phyloP scores from a whole-genome alignment of 2,113 vertebrate genomes.

The Sebastes fasciatus region DNA sequence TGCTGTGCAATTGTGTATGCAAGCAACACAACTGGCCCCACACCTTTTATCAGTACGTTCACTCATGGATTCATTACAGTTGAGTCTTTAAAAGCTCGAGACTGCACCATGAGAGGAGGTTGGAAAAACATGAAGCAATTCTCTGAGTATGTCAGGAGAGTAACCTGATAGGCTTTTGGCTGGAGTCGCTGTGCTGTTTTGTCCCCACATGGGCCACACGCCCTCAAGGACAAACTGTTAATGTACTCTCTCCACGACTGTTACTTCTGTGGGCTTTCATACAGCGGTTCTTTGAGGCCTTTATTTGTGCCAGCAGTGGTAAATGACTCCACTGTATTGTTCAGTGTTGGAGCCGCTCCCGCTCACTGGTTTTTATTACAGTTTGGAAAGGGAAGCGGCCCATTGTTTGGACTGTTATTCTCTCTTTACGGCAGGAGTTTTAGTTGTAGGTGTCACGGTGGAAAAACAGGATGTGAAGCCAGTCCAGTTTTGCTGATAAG shows the following conservation, averaged over 20 bases:
- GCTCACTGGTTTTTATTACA: slow-evolving; percentile 45
- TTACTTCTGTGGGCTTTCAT: not conserved
- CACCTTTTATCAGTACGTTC: not conserved
- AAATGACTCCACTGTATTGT: slow-evolving; percentile 39
- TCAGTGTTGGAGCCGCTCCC: slow-evolving; percentile 24
- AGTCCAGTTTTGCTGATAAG: slow-evolving; percentile 30
- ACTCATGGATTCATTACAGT: not conserved
- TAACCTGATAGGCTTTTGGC: slow-evolving; percentile 49
- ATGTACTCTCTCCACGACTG: not conserved
- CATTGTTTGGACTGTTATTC: slow-evolving; percentile 67
- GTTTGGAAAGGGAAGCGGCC: slow-evolving; percentile 50
- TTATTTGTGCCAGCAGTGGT: not conserved
- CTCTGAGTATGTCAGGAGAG: slow-evolving; percentile 27
- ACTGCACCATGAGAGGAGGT: not conserved
- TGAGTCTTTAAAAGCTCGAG: not conserved
- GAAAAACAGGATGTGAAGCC: slow-evolving; percentile 74
- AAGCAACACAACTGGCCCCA: not conserved
- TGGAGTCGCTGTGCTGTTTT: slow-evolving; percentile 24
- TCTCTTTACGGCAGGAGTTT: slow-evolving; percentile 23
- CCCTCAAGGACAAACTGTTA: slow-evolving; percentile 39
- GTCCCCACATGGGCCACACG: slow-evolving; percentile 31
- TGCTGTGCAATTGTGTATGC: not conserved
- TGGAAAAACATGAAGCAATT: slow-evolving; percentile 11
- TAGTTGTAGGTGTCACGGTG: slow-evolving; percentile 51
- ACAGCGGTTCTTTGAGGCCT: not conserved